Evolutionary conservation across 2,113 vertebrate genomes (phyloP).

Genomic region (Dipodomys spectabilis): DNA sequence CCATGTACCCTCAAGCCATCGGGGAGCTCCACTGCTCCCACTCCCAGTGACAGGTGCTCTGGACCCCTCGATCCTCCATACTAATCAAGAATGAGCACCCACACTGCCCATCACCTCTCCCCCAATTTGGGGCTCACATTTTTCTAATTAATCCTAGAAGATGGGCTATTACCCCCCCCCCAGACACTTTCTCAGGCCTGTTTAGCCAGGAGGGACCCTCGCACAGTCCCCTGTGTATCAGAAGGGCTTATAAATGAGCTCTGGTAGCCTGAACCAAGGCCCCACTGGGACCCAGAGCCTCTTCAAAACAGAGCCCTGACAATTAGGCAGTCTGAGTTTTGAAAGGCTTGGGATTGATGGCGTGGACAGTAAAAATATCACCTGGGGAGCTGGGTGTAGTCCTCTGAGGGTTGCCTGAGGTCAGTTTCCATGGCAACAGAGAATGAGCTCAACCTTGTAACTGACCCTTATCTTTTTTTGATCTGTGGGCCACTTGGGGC

Average conservation of each 20-base stretch:
- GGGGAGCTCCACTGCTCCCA: accelerated
- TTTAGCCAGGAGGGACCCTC: conserved; percentile 73
- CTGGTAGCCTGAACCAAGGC: conserved; percentile 70
- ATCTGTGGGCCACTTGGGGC: conserved; percentile 91
- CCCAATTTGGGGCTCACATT: conserved; percentile 59
- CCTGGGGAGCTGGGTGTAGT: conserved; percentile 92
- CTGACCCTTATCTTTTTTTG: conserved; percentile 97
- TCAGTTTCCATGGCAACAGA: conserved; percentile 97
- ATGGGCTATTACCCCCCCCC: conserved; percentile 63
- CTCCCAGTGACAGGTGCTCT: accelerated
- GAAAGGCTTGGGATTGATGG: conserved; percentile 91
- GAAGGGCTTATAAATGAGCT: conserved; percentile 90
- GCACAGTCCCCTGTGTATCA: conserved; percentile 81
- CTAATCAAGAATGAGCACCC: neutral
- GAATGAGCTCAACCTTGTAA: conserved; percentile 94
- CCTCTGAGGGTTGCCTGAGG: conserved; percentile 95
- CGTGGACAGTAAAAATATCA: conserved; percentile 88
- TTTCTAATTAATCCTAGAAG: conserved; percentile 88
- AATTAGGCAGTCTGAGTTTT: conserved; percentile 85
- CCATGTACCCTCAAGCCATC: neutral
- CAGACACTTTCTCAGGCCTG: conserved; percentile 65
- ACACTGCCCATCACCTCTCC: neutral
- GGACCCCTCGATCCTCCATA: neutral
- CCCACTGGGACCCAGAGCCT: conserved; percentile 64
- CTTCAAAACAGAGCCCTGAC: conserved; percentile 74